Percentiles rank a stretch among this genome's conserved stretches.
Evolutionary conservation across 2,797 vertebrate genomes (phyloP).

Genomic region (Hydrocynus forskahlii): DNA sequence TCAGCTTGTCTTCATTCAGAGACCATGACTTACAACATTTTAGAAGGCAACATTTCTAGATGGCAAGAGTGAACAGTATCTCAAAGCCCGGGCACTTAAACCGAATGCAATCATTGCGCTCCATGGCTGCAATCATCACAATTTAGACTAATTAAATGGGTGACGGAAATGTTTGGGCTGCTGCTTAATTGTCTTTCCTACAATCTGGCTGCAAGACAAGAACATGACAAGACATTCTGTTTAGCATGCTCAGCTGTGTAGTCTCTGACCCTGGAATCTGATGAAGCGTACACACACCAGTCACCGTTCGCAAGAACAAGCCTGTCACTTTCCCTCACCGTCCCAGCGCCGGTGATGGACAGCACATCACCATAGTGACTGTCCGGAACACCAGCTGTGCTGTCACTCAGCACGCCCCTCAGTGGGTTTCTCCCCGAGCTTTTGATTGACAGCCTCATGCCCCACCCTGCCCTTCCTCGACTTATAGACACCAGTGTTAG

Average conservation of each 20-base stretch:
- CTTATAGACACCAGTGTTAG: conserved; percentile 27
- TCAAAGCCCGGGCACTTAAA: conserved; percentile 31
- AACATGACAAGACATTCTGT: conserved; percentile 37
- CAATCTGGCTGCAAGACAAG: conserved; percentile 40
- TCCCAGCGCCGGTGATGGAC: conserved; percentile 45
- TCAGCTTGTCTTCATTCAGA: background rate
- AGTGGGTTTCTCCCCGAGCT: conserved; percentile 35
- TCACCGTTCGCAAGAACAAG: conserved; percentile 36
- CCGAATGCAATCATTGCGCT: conserved; percentile 36
- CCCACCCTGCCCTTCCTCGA: conserved; percentile 27
- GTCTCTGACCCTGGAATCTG: conserved; percentile 36
- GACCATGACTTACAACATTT: background rate
- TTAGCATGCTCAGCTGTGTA: conserved; percentile 14
- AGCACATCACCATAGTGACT: conserved; percentile 41
- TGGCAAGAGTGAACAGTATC: conserved; percentile 22
- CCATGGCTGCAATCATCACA: conserved; percentile 35
- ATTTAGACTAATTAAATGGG: conserved; percentile 54
- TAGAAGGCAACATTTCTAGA: background rate
- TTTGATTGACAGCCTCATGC: conserved; percentile 52
- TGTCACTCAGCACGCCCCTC: conserved; percentile 41
- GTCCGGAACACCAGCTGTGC: conserved; percentile 43
- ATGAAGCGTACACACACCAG: conserved; percentile 37
- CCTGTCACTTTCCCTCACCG: conserved; percentile 31
- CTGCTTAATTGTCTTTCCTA: conserved; percentile 35
- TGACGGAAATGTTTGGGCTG: conserved; percentile 35